Conservation (phyloP, 37 sponge, comb jelly and placozoan species). For the Oscarella lobularis region DNA sequence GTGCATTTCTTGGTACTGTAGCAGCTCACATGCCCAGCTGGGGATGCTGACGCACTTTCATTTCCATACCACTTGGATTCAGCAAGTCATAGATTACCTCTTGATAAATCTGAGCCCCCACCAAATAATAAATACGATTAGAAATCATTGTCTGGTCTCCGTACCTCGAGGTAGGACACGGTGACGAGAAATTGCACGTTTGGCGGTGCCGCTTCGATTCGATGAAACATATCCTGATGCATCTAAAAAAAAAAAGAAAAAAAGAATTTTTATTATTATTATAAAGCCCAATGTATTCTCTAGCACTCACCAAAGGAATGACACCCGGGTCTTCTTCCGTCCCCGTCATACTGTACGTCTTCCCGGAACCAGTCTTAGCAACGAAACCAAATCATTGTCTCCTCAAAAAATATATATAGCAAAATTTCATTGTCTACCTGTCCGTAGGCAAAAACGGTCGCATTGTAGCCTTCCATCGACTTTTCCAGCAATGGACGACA, state of each 20-base stretch:
- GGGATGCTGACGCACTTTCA: conserved; percentile 16
- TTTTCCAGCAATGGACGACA: neutral
- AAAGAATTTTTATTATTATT: neutral
- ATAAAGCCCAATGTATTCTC: neutral
- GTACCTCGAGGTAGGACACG: conserved; percentile 12
- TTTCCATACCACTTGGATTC: conserved; percentile 13
- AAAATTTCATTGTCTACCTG: too few species aligned
- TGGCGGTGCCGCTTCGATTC: neutral
- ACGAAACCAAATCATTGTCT: neutral
- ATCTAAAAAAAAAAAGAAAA: conserved; percentile 11
- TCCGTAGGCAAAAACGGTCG: conserved; percentile 5
- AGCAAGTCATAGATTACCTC: conserved; percentile 17
- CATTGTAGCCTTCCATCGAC: conserved; percentile 4
- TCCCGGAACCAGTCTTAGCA: conserved; percentile 1
- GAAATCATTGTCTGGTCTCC: neutral
- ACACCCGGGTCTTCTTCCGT: conserved; percentile 8
- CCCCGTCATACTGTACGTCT: conserved; percentile 8
- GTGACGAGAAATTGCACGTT: conserved; percentile 1
- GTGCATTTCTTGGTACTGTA: neutral
- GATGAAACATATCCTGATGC: neutral
- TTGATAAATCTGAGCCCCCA: conserved; percentile 8
- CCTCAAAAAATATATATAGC: neutral
- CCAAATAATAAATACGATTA: neutral
- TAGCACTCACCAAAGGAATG: conserved; percentile 2
- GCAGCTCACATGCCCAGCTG: conserved; percentile 13